A percentile compares a stretch with the other conserved stretches of the same genome.
Conservation (phyloP, 2,888 invertebrate species). For the Drosophila conformis region DNA sequence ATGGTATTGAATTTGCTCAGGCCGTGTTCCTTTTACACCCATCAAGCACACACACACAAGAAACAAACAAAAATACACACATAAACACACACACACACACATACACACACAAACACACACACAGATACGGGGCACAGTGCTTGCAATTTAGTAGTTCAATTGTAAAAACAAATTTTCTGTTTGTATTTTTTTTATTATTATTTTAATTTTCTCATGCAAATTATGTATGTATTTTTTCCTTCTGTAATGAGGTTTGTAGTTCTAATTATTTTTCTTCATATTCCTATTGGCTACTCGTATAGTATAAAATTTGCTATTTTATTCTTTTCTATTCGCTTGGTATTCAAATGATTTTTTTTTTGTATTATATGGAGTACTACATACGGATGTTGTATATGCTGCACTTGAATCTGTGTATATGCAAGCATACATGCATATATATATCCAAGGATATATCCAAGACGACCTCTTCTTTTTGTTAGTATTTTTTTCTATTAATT, state of each 20-base stretch:
- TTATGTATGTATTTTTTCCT: conserved; percentile 22
- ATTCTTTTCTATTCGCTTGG: conserved; percentile 20
- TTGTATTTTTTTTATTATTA: conserved; percentile 40
- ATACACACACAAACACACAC: conserved; percentile 2
- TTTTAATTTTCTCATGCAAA: conserved; percentile 25
- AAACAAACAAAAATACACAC: conserved; percentile 17
- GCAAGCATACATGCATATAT: conserved; percentile 18
- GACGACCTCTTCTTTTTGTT: conserved; percentile 76
- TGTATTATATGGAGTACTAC: conserved; percentile 49
- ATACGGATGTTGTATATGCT: conserved; percentile 36
- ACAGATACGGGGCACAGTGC: conserved; percentile 59
- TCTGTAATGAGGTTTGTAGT: conserved; percentile 5
- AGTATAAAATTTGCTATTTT: conserved; percentile 21
- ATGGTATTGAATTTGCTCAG: conserved; percentile 32
- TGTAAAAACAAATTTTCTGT: conserved; percentile 46
- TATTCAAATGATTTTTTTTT: conserved; percentile 2
- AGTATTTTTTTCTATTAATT: conserved; percentile 75
- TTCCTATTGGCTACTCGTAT: conserved; percentile 5
- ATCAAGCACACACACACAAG: conserved; percentile 14
- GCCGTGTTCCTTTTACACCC: conserved; percentile 13
- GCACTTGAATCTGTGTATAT: conserved; percentile 29
- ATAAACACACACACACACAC: conserved; percentile 5
- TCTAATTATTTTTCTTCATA: background rate
- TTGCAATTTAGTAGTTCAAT: conserved; percentile 67
- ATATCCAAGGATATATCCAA: conserved; percentile 61